Percentiles rank a stretch among this genome's conserved stretches.
Conservation (phyloP, 2,797 vertebrate genomes). For the Smutsia gigantea region DNA sequence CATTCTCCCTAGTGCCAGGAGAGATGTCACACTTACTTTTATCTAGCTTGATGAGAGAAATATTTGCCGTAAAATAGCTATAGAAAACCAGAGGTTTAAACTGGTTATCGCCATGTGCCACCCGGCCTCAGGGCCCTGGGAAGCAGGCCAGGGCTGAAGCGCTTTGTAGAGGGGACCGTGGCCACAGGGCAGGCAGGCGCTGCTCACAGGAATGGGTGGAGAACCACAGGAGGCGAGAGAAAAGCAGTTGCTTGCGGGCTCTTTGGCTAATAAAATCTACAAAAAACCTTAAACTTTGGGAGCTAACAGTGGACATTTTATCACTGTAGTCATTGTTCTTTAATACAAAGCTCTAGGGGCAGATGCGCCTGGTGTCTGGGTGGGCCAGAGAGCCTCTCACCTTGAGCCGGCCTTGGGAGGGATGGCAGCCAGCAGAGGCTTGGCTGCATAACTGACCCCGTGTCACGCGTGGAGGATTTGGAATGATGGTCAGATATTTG, state of each 20-base stretch:
- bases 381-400: neutral
- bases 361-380: neutral
- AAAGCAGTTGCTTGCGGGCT: neutral
- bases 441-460: neutral
- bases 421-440: neutral
- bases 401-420: neutral
- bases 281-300: slow-evolving; percentile 18
- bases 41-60: neutral
- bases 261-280: neutral
- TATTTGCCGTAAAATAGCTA: slow-evolving; percentile 17
- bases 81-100: neutral
- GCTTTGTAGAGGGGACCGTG: neutral
- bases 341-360: neutral
- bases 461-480: neutral
- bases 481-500: slow-evolving; percentile 46
- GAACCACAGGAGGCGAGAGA: neutral
- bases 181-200: neutral
- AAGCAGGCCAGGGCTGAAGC: neutral
- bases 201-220: neutral
- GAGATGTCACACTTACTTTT: neutral
- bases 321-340: neutral
- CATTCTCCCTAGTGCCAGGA: neutral
- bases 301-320: neutral
- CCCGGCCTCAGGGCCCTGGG: neutral
- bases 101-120: neutral